These are phyloP conservation scores for Canis aureus DNA, from an alignment of 2,113 vertebrate species.

Conservation along the genomic window DNA sequence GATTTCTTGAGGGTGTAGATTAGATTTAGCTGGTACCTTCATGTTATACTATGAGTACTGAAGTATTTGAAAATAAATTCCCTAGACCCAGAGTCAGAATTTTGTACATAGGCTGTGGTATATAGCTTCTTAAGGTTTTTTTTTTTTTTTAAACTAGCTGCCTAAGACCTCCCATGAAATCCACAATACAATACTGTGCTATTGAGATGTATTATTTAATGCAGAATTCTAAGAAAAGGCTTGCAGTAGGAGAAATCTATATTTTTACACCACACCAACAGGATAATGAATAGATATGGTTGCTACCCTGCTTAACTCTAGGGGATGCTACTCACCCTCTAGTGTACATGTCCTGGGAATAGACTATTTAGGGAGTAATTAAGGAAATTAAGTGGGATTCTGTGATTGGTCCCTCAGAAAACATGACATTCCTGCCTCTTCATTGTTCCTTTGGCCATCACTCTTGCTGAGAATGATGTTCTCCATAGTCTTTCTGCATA, in stretches of 20 bases:
- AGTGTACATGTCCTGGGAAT: background rate
- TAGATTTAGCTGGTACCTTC: background rate
- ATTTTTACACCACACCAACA: background rate
- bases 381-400: background rate
- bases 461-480: background rate
- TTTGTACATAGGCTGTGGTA: background rate
- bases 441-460: background rate
- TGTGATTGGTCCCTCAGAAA: background rate
- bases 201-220: background rate
- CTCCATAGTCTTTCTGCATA: background rate
- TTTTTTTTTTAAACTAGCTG: background rate
- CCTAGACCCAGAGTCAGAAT: background rate
- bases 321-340: background rate
- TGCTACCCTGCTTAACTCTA: background rate
- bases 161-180: background rate
- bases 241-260: background rate
- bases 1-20: background rate
- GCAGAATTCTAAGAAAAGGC: background rate
- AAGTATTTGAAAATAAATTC: conserved; percentile 36
- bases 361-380: background rate
- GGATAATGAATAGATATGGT: background rate
- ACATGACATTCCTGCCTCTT: background rate
- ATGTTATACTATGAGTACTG: background rate
- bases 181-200: background rate
- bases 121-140: background rate